Evolutionary conservation across 2,113 vertebrate genomes (phyloP).

Genomic region (Calyptomena viridis): DNA sequence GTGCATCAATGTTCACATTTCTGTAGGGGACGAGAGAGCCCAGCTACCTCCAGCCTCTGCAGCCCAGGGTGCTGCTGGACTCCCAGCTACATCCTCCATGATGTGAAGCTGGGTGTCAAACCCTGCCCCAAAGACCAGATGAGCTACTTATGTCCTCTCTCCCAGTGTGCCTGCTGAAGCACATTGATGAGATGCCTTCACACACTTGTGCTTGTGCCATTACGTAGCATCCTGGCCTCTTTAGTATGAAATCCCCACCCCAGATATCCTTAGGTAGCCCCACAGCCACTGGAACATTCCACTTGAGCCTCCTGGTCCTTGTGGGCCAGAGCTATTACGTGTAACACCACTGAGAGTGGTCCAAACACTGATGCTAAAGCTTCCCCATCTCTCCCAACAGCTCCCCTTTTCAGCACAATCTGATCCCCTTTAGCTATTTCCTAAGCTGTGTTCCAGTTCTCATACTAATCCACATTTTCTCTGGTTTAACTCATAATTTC

Average conservation of each 20-base stretch:
- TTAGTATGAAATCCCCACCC: neutral
- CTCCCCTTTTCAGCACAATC: constrained; percentile 40
- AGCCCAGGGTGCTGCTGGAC: neutral
- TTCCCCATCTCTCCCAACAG: neutral
- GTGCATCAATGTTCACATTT: fast-evolving
- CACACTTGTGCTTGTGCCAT: too few relatives aligned
- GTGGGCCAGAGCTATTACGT: neutral
- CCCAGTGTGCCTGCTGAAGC: fast-evolving
- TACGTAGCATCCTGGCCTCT: neutral
- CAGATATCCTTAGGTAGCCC: neutral
- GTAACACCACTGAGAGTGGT: neutral
- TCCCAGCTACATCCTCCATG: neutral
- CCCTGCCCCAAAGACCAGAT: neutral
- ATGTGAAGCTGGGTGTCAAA: neutral
- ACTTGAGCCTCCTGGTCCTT: neutral
- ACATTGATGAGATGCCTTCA: neutral
- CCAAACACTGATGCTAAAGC: neutral
- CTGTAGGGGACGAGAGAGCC: neutral
- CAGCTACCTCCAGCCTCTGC: neutral
- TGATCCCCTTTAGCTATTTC: constrained; percentile 50
- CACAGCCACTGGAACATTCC: neutral
- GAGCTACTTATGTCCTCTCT: neutral
- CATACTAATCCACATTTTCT: constrained; percentile 60
- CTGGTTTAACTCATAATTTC: constrained; percentile 68
- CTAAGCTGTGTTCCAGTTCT: constrained; percentile 30